Evolutionary conservation across 92 coral and sea anemone species (phyloP), one percentile per base, ranked within the genome.

Genomic region (Pocillopora meandrina): DNA sequence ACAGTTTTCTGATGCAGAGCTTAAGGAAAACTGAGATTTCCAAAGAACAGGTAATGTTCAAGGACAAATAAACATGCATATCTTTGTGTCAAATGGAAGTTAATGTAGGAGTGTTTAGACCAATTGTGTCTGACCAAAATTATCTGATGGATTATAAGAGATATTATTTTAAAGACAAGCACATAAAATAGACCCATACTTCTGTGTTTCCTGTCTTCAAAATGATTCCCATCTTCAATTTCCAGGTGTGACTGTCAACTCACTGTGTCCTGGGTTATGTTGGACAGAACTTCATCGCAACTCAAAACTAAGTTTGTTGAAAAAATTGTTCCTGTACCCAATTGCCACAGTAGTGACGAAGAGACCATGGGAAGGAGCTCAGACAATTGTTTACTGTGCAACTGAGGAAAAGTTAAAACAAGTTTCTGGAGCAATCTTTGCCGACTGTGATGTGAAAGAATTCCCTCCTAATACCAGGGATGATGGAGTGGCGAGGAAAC

Each of bases 161-260:
- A 42, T 42, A 42, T 42, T 42, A 42, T 42, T 42, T 42, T 42
- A 7, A 3, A 42, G 52, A 42, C 52, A 42, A 42, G 52, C 52
- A 3, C 52, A 42, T 42, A 7, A 42, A 42, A 42, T 0, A 42
- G 52, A 42, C 52, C 52, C 5, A 42, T 7, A 42, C 52, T 42
- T 42, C 52, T 42, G 52, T 42, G 52, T 42, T 42, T 3, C 31
- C 31, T 26, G 31, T 26, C 31, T 26, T 26, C 31, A 59, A 16
- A 12, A 12, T 59, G 57, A 16, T 15, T 12, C 56, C 8, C 26
- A 10, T 57, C 49, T 20, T 10, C 63, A 14, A 36, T 9, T 64
- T 91, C 26, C 76, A 96, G 99, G 98, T 86, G 95, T 96, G 17
- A 96, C 99, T 66, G 91, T 94, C 65, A 96, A 96, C 77, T 81